These are phyloP conservation scores for Brassicogethes aeneus DNA, from an alignment of 2,888 invertebrate genomes.

Conservation along the genomic window DNA sequence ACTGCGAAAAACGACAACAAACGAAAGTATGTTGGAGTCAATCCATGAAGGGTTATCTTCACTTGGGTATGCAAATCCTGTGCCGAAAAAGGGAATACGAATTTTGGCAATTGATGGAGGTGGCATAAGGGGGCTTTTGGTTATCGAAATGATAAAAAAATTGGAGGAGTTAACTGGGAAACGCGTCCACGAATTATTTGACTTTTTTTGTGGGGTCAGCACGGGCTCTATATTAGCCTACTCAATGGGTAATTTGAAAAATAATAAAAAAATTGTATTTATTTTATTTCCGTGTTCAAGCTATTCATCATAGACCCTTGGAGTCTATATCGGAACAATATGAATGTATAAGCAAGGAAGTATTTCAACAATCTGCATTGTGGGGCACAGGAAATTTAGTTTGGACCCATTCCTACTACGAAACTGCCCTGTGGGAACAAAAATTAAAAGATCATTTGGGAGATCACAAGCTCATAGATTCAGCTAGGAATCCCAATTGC, in stretches of 20 bases:
- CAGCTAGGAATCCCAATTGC: constrained; percentile 42
- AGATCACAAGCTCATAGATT: constrained; percentile 51
- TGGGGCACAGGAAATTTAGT: constrained; percentile 66
- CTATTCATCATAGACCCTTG: constrained; percentile 47
- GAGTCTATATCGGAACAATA: constrained; percentile 52
- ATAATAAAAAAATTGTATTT: background rate
- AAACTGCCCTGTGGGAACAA: constrained; percentile 72
- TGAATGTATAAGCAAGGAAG: constrained; percentile 49
- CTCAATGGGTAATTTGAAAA: constrained; percentile 47
- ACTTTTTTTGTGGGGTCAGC: constrained; percentile 76
- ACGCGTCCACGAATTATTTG: constrained; percentile 68
- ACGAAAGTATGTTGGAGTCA: constrained; percentile 33
- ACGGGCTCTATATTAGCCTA: constrained; percentile 74
- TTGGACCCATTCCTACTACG: constrained; percentile 80
- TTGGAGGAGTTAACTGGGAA: constrained; percentile 63
- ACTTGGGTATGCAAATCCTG: constrained; percentile 60
- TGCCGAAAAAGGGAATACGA: constrained; percentile 63
- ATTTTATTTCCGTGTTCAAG: constrained; percentile 27
- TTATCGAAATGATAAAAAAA: constrained; percentile 69
- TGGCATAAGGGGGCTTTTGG: constrained; percentile 75
- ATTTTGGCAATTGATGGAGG: constrained; percentile 84
- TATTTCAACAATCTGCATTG: constrained; percentile 56
- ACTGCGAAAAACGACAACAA: constrained; percentile 40
- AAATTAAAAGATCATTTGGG: constrained; percentile 59
- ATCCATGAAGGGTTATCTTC: constrained; percentile 51